These are phyloP conservation scores for Peromyscus nudipes DNA, from an alignment of 2,797 vertebrate species.

Conservation along the genomic window DNA sequence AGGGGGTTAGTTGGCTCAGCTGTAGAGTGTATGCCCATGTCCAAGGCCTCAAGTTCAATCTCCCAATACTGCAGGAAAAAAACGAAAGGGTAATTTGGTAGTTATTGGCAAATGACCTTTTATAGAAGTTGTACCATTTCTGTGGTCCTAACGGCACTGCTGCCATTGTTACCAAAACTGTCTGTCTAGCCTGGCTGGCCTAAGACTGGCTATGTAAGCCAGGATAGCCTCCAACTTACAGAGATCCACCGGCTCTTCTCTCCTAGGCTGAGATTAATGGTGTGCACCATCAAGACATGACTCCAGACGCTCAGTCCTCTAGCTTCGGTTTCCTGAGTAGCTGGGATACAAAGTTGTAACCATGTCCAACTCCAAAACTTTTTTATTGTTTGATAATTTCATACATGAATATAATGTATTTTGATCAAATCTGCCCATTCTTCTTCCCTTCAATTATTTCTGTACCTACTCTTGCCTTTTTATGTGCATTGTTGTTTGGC, in stretches of 20 bases:
- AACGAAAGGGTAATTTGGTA: not conserved
- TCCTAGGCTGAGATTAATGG: not conserved
- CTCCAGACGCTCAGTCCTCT: no score
- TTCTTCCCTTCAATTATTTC: not conserved
- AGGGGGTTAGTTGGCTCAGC: not conserved
- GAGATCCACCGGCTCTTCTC: not conserved
- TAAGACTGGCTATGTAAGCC: not conserved
- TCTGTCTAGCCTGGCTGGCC: not conserved
- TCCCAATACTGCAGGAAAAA: not conserved
- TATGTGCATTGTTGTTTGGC: not conserved
- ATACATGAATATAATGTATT: not conserved
- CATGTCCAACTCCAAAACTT: not conserved
- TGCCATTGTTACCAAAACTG: not conserved
- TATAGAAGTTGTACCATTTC: not conserved
- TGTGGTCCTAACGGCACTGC: not conserved
- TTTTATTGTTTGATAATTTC: not conserved
- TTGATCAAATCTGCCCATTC: not conserved
- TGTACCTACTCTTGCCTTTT: not conserved
- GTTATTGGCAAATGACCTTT: not conserved
- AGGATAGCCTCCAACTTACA: not conserved
- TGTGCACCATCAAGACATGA: not conserved
- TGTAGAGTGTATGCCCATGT: not conserved
- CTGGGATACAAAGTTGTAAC: not conserved
- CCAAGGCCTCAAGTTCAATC: no score
- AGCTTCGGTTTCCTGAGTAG: not conserved